Conservation (phyloP, 2,797 vertebrate genomes). For the Cynopterus sphinx region DNA sequence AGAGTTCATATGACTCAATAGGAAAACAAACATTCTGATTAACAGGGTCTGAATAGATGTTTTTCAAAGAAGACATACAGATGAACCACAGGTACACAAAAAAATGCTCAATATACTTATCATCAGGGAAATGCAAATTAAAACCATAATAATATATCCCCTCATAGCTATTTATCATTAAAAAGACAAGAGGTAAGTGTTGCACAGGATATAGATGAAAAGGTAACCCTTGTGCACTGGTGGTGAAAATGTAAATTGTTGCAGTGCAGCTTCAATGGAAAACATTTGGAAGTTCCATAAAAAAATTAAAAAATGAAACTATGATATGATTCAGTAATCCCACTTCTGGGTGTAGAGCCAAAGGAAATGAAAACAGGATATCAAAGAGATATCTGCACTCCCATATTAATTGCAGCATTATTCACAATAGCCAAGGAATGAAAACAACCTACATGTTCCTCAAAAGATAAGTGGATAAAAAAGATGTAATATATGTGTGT, state of each 20-base stretch:
- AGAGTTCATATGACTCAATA: background rate
- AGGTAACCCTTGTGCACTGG: background rate
- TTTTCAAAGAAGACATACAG: background rate
- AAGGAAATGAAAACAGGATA: background rate
- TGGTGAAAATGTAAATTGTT: background rate
- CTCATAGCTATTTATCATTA: background rate
- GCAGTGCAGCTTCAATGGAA: background rate
- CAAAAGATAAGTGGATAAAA: background rate
- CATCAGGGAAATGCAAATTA: background rate
- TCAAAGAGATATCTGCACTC: background rate
- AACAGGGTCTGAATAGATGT: background rate
- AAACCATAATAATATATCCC: background rate
- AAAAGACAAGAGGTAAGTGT: background rate
- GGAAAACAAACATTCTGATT: background rate
- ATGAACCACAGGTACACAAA: background rate
- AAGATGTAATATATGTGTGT: background rate
- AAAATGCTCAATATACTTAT: background rate
- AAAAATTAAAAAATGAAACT: background rate
- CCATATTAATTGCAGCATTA: background rate
- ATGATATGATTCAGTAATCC: background rate
- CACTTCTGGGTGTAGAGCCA: background rate
- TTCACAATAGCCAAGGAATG: background rate
- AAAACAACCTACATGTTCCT: background rate
- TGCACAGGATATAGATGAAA: background rate
- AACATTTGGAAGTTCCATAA: background rate